Evolutionary conservation across 2,113 vertebrate genomes (phyloP).

Genomic region (Sinocyclocheilus anshuiensis): DNA sequence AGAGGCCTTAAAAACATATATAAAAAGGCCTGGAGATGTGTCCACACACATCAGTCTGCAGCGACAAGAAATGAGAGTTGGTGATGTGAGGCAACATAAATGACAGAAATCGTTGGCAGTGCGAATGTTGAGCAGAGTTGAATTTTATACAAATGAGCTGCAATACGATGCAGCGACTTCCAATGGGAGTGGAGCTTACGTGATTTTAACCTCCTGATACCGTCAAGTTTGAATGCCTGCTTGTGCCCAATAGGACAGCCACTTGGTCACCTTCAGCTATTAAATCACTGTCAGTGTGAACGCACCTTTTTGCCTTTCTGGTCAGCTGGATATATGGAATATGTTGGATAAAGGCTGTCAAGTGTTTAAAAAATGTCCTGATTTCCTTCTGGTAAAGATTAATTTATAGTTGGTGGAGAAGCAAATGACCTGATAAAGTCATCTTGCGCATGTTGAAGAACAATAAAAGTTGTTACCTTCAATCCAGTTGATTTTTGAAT

Average conservation of each 20-base stretch:
- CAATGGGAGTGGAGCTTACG: not conserved
- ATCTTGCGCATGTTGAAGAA: not conserved
- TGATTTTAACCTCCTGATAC: not conserved
- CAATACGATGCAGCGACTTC: not conserved
- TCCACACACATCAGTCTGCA: not conserved
- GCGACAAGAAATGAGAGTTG: not conserved
- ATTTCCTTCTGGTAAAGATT: no score
- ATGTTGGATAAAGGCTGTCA: not conserved
- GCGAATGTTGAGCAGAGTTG: not conserved
- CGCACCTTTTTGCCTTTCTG: not conserved
- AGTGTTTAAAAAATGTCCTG: not conserved
- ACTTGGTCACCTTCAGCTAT: not conserved
- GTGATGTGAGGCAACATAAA: not conserved
- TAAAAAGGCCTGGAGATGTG: not conserved
- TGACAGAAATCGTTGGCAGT: not conserved
- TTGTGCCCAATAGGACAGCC: not conserved
- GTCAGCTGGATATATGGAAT: not conserved
- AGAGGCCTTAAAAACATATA: not conserved
- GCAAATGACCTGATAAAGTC: not conserved
- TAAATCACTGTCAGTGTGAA: conserved; percentile 17
- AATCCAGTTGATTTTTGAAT: not conserved
- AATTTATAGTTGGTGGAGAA: not conserved
- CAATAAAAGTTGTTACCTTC: not conserved
- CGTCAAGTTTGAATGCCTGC: not conserved
- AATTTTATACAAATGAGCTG: not conserved